Base-by-base conservation (phyloP, 2,888 invertebrate species). In the Mimachlamys varia region DNA sequence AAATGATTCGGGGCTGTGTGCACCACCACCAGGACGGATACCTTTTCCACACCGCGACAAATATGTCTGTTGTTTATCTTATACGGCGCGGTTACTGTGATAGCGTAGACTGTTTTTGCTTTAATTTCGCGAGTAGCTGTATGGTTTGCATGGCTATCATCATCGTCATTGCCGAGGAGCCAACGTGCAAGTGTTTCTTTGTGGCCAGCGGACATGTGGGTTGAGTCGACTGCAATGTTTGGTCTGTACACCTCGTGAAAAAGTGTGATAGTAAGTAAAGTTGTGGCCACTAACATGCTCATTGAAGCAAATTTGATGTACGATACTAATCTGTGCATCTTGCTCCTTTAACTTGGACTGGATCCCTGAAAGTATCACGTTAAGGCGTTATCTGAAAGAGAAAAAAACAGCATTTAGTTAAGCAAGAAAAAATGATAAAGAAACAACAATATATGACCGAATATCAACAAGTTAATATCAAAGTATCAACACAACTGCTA, bases 51-150 rank as follows among this genome's bases (percentile, higher is more conserved):
- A 13, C 88, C 76, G 19, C 91, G 87, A 44, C 92, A 92, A 37
- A 91, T 87, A 38, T 90, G 50, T 22, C 55, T 53, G 58, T 92
- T 92, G n/a, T 92, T 90, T 17, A 92, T 91, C 58, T 88, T 89
- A 87, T 89, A 92, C n/a, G 88, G 88, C 5, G 62, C 88, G 13
- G 49, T 37, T 19, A 90, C 89, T 2, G 53, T 76, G 33, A 90
- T 53, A n/a, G 91, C 76, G 62, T 92, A 92, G 12, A 76, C n/a
- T 5, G 92, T 92, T 88, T 88, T 90, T n/a, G 92, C 90, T 53
- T 49, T 49, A 38, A 92, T 90, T 22, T 33, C 33, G 76, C 76
- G 76, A 33, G 1, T 10, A 33, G 33, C 33, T 15, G 15, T 27
- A 7, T 76, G 76, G 0, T 76, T 33, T 2, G 27, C 33, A 27